phyloP scores from a whole-genome alignment of 2,797 vertebrate species.

The Megalops cyprinoides region DNA sequence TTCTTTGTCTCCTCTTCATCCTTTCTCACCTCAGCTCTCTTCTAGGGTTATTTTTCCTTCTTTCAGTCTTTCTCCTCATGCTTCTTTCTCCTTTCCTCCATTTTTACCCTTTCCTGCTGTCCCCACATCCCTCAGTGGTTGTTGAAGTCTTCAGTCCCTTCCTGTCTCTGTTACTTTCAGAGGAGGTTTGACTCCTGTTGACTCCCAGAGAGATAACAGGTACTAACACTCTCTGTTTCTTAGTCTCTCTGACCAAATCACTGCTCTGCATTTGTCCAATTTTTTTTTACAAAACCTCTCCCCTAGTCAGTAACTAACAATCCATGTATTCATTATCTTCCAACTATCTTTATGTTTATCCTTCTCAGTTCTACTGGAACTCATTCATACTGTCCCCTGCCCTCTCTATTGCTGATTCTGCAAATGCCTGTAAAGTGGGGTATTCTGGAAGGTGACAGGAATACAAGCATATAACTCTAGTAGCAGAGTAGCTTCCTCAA shows the following conservation, averaged over 20 bases:
- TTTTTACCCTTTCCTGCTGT: conserved; percentile 7
- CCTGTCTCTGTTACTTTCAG: conserved; percentile 49
- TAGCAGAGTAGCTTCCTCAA: neutral
- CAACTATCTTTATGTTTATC: neutral
- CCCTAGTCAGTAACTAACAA: neutral
- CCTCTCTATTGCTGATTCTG: neutral
- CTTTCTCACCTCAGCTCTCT: neutral
- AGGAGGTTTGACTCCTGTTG: conserved; percentile 50
- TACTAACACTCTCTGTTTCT: conserved; percentile 28
- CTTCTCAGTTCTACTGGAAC: neutral
- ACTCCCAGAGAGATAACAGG: conserved; percentile 49
- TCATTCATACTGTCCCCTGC: neutral
- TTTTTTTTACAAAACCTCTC: neutral
- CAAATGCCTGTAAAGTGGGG: neutral
- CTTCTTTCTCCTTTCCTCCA: neutral
- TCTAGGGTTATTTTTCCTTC: neutral
- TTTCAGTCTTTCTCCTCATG: neutral
- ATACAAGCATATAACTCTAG: neutral
- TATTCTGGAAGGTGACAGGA: neutral
- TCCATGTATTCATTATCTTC: neutral
- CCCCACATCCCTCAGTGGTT: conserved; percentile 51
- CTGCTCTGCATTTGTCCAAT: too few relatives aligned
- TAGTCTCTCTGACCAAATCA: neutral
- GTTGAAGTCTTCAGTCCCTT: conserved; percentile 59
- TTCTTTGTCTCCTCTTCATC: neutral